Percentiles rank a stretch among this genome's conserved stretches.
Conservation (phyloP, 1,140 invertebrate genomes). For the Scylla paramamosain region DNA sequence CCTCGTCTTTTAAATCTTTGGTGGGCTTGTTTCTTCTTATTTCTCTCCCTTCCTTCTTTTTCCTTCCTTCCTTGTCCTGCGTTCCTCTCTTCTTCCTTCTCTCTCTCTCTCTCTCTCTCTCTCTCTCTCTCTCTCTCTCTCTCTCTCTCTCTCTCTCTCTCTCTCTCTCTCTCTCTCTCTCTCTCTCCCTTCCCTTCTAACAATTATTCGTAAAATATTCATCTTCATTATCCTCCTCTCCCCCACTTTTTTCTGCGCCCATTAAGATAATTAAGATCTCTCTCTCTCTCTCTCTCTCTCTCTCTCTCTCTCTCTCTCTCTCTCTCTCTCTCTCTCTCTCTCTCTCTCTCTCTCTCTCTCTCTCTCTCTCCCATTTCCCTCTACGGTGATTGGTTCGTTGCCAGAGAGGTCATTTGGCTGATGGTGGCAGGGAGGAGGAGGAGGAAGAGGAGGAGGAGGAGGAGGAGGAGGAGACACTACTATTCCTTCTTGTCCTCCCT, state of each 20-base stretch:
- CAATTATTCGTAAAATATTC: slow-evolving; percentile 22
- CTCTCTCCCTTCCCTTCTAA: background rate
- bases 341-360: slow-evolving; percentile 47
- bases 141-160: background rate
- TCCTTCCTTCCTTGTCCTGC: background rate
- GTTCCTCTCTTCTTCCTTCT: background rate
- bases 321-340: slow-evolving; percentile 33
- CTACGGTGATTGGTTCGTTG: background rate
- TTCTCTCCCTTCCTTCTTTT: background rate
- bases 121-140: background rate
- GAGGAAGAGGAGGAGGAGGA: no score
- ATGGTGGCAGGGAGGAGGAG: no score
- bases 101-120: background rate
- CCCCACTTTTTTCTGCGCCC: background rate
- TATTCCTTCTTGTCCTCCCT: background rate
- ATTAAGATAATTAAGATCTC: slow-evolving; percentile 24
- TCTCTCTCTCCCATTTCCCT: slow-evolving; percentile 39
- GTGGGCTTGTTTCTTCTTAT: background rate
- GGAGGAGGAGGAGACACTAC: background rate
- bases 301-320: background rate
- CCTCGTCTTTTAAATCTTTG: background rate
- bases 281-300: slow-evolving; percentile 7
- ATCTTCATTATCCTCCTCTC: slow-evolving; percentile 2
- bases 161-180: background rate
- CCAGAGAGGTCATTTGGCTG: no score